These are phyloP conservation scores for Cnemophilus loriae DNA, from an alignment of 2,113 vertebrate genomes.

Conservation along the genomic window DNA sequence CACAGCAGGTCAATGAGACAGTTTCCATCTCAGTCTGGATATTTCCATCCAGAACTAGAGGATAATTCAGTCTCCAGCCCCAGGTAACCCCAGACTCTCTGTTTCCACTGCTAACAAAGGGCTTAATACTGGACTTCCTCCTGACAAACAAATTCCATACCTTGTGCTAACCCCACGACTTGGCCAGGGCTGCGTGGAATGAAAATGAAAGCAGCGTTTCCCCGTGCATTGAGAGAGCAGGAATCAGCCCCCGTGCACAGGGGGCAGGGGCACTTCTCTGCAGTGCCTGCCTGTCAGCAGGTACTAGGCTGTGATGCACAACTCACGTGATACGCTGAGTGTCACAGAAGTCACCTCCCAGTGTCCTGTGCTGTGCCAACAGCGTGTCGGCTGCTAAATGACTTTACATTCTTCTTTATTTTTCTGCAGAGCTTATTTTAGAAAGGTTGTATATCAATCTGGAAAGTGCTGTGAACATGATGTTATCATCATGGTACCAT, in stretches of 20 bases:
- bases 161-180: not conserved
- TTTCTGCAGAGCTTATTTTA: conserved; percentile 41
- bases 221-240: not conserved
- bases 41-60: not conserved
- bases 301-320: not conserved
- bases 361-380: conserved; percentile 29
- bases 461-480: conserved; percentile 63
- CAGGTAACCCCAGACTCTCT: not conserved
- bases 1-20: not conserved
- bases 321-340: not conserved
- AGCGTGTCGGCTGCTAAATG: conserved; percentile 46
- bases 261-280: not conserved
- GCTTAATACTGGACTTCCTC: not conserved
- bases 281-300: not conserved
- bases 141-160: not conserved
- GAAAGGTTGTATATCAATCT: conserved; percentile 68
- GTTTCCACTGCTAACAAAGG: not conserved
- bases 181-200: not conserved
- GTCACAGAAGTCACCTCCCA: conserved; percentile 43
- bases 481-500: conserved; percentile 68
- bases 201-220: not conserved
- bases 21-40: conserved; percentile 11
- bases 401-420: conserved; percentile 42
- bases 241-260: not conserved
- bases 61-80: conserved; percentile 3